phyloP scores from a whole-genome alignment of 2,113 vertebrate species.

The Amblyopsis rosae region DNA sequence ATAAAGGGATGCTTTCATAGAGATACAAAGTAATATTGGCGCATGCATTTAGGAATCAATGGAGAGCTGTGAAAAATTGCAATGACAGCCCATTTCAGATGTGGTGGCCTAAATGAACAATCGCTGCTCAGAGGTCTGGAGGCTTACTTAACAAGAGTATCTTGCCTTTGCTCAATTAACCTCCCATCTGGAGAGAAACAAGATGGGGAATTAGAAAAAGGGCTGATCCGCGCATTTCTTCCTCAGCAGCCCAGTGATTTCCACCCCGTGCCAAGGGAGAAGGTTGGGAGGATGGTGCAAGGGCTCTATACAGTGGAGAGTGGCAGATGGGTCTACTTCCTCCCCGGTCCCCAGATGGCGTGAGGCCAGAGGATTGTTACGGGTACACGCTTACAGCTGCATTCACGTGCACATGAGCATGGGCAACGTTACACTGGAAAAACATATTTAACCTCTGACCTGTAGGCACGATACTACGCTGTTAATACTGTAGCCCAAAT shows the following conservation, averaged over 20 bases:
- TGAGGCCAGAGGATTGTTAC: conserved; percentile 47
- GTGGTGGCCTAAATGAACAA: conserved; percentile 43
- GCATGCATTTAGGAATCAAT: conserved; percentile 24
- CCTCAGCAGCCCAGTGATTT: conserved; percentile 40
- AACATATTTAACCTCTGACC: background rate
- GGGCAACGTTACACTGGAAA: conserved; percentile 22
- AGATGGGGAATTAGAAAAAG: conserved; percentile 48
- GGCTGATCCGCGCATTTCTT: conserved; percentile 51
- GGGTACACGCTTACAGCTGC: conserved; percentile 41
- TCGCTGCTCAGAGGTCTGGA: conserved; percentile 43
- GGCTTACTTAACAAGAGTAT: conserved; percentile 48
- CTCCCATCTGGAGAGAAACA: conserved; percentile 64
- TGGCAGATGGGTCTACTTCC: conserved; percentile 69
- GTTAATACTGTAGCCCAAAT: background rate
- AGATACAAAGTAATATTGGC: conserved; percentile 13
- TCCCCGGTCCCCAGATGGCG: conserved; percentile 58
- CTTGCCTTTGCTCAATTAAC: conserved; percentile 71
- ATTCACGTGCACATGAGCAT: conserved; percentile 19
- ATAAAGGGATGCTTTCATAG: background rate
- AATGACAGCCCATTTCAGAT: conserved; percentile 47
- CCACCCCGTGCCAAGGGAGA: conserved; percentile 42
- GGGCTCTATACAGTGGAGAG: conserved; percentile 47
- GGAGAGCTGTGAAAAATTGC: conserved; percentile 33
- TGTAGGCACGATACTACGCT: background rate
- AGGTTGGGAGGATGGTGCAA: conserved; percentile 43